phyloP scores from a whole-genome alignment of 1,140 invertebrate genomes.

The Atta texana region DNA sequence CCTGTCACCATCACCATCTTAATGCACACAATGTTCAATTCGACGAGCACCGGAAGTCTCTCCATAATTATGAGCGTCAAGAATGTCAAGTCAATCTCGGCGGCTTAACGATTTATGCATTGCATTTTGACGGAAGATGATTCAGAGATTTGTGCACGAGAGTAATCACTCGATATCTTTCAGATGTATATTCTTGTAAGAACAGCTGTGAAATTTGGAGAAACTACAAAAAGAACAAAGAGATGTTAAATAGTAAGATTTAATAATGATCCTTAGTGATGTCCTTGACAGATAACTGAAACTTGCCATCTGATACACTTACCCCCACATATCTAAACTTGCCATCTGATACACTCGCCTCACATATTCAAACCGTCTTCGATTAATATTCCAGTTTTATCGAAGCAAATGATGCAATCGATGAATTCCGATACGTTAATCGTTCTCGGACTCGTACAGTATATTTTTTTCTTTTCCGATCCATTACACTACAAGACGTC shows the following conservation, averaged over 20 bases:
- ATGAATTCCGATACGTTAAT: too few relatives aligned
- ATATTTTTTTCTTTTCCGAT: too few relatives aligned
- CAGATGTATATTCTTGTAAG: constrained; percentile 78
- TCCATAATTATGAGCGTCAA: constrained; percentile 95
- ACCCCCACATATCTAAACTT: constrained; percentile 85
- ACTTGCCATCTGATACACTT: constrained; percentile 87
- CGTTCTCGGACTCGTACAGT: too few relatives aligned
- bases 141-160: constrained; percentile 90
- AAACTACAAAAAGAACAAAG: too few relatives aligned
- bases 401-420: too few relatives aligned
- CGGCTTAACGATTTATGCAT: constrained; percentile 87
- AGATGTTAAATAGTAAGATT: too few relatives aligned
- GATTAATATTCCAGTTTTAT: constrained; percentile 89
- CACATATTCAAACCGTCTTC: constrained; percentile 96
- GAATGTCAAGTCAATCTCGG: constrained; percentile 94
- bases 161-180: constrained; percentile 96
- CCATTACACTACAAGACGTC: too few relatives aligned
- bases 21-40: constrained; percentile 92
- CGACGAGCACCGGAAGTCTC: constrained; percentile 92
- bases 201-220: too few relatives aligned
- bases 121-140: constrained; percentile 84
- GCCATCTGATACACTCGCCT: constrained; percentile 85
- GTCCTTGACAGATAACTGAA: constrained; percentile 88
- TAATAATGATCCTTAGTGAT: too few relatives aligned
- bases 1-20: constrained; percentile 97